Conservation (phyloP, 2,797 vertebrate genomes). For the Potorous gilbertii region DNA sequence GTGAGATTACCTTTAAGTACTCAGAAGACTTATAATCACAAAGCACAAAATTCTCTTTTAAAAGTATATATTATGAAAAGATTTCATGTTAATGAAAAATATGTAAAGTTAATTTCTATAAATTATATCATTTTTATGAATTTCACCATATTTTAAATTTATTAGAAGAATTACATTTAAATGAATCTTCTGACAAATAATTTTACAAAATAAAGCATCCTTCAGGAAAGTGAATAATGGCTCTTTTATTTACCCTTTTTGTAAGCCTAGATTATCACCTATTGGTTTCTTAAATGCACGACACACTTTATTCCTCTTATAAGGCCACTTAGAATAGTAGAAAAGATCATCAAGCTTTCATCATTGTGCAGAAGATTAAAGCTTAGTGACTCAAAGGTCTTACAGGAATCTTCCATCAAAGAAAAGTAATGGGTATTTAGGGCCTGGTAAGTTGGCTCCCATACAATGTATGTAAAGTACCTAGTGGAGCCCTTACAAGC, state of each 20-base stretch:
- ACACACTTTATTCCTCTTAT: not conserved
- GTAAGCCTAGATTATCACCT: not conserved
- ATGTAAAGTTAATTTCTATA: not conserved
- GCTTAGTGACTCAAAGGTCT: not conserved
- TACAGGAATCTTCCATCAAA: not conserved
- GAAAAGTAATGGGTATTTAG: not conserved
- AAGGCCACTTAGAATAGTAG: not conserved
- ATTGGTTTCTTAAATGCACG: not conserved
- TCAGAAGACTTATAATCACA: not conserved
- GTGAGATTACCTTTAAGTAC: not conserved
- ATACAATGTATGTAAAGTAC: not conserved
- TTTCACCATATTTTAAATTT: not conserved
- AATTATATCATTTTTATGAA: not conserved
- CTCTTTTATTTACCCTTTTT: not conserved
- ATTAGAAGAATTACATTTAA: not conserved
- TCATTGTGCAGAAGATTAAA: not conserved
- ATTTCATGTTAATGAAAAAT: not conserved
- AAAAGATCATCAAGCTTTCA: not conserved
- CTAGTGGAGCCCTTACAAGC: not conserved
- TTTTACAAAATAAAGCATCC: not conserved
- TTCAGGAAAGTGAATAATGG: not conserved
- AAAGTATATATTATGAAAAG: not conserved
- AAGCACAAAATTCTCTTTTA: not conserved
- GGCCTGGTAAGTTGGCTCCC: not conserved
- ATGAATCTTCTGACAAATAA: not conserved